Evolutionary conservation across 1,140 invertebrate genomes (phyloP), one percentile per base, ranked within the genome.

Genomic region (Bombus soroeensis): DNA sequence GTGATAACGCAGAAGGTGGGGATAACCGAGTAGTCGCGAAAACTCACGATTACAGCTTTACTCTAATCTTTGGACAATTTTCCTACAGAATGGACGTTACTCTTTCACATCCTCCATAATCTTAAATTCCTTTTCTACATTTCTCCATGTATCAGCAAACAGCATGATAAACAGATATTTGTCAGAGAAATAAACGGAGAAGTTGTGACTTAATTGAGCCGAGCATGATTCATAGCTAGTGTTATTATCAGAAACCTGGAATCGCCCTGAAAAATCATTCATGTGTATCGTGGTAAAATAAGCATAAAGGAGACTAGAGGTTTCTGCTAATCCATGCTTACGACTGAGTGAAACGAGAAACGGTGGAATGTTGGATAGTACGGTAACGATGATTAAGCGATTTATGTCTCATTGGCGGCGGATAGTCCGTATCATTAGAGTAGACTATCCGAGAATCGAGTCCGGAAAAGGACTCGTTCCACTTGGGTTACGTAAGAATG

Each of bases 341-440:
- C 13, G 6, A 57, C 28, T 53, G 57, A 41, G 41, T 12, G 32
- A 34, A 34, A 59, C n/a, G n/a, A 25, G 15, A 72, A 32, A 79
- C 32, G 39, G 1, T 34, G 68, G 83, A 53, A 85, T 80, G 53
- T 22, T 9, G n/a, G 32, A 62, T 39, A 34, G 18, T 37, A 62
- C 68, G 25, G 53, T 15, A 84, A 80, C 75, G 76, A 84, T 80
- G 76, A 85, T 80, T 80, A 80, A 85, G 76, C 77, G 83, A 80
- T 80, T 32, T 71, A 73, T 64, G 32, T 71, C 5, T 34, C 41
- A 47, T 72, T 37, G 68, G 25, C 77, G 32, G 43, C 18, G 53
- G n/a, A 43, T 39, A 78, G 28, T 47, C 34, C 25, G 34, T 78
- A 43, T 73, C 68, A 70, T 85, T 80, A 72, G 28, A 1, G n/a